Evolutionary conservation across 2,888 invertebrate genomes (phyloP).

Genomic region (Eubasilissa splendida): DNA sequence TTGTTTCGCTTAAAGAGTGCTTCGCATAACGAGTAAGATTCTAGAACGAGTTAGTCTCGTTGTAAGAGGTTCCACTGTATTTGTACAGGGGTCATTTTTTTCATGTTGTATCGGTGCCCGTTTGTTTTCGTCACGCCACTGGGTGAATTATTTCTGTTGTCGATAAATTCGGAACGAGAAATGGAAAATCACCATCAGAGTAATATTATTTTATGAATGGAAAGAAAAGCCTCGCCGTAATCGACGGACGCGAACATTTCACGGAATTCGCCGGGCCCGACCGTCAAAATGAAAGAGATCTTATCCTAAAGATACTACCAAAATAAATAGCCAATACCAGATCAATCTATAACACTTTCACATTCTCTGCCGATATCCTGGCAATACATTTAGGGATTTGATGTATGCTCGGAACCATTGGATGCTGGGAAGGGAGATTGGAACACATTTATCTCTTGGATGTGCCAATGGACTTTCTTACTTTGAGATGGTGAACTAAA

Average conservation of each 20-base stretch:
- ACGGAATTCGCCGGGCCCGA: background rate
- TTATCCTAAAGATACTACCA: constrained; percentile 21
- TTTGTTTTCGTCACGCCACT: no score
- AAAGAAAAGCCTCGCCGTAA: background rate
- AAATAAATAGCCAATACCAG: constrained; percentile 29
- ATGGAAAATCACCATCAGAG: no score
- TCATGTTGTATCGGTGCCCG: no score
- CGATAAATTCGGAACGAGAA: no score
- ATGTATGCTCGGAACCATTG: constrained; percentile 16
- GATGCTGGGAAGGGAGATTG: background rate
- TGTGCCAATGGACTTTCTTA: constrained; percentile 9
- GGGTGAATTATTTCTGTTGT: no score
- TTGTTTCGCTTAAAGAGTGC: no score
- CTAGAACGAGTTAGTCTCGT: no score
- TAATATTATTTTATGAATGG: background rate
- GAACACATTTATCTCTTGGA: background rate
- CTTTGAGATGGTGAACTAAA: background rate
- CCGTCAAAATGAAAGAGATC: constrained; percentile 29
- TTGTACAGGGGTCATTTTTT: no score
- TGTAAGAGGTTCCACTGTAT: no score
- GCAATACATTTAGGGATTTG: constrained; percentile 35
- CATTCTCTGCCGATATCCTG: background rate
- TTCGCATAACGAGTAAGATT: no score
- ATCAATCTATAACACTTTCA: constrained; percentile 33
- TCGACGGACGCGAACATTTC: background rate